A percentile compares a stretch with the other conserved stretches of the same genome.
phyloP scores from a whole-genome alignment of 2,113 vertebrate species.

The Alexandromys fortis region DNA sequence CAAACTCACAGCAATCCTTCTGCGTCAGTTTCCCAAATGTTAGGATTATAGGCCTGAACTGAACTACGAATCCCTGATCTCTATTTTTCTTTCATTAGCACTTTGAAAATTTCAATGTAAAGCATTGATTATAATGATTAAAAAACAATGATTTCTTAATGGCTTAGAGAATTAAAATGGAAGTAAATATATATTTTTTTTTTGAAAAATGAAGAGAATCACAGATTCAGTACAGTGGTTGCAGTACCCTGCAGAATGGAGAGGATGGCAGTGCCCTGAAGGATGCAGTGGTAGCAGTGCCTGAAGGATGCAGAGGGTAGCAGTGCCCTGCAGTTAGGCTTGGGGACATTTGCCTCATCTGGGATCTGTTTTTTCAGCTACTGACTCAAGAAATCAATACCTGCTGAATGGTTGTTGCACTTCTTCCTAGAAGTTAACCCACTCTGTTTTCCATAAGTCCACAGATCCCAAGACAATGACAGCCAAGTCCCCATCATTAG shows the following conservation, averaged over 20 bases:
- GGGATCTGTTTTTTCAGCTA: neutral
- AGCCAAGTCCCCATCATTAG: neutral
- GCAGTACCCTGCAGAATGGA: neutral
- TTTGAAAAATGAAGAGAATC: neutral
- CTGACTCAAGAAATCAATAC: neutral
- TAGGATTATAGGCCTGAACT: neutral
- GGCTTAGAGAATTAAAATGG: neutral
- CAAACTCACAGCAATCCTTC: neutral
- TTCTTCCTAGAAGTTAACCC: neutral
- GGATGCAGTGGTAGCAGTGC: neutral
- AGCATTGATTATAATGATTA: slow-evolving; percentile 10
- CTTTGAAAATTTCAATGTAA: slow-evolving; percentile 5
- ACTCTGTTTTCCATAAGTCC: slow-evolving; percentile 1
- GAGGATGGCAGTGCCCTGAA: neutral
- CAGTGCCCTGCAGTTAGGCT: neutral
- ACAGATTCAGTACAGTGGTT: neutral
- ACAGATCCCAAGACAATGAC: neutral
- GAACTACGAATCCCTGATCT: neutral
- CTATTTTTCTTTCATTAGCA: neutral
- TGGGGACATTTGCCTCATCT: neutral
- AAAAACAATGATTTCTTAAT: slow-evolving; percentile 25
- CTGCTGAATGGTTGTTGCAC: neutral
- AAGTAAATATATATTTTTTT: neutral
- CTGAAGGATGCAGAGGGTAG: neutral
- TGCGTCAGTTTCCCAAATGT: neutral